Conservation (phyloP, 2,113 vertebrate genomes). For the Miniopterus natalensis region DNA sequence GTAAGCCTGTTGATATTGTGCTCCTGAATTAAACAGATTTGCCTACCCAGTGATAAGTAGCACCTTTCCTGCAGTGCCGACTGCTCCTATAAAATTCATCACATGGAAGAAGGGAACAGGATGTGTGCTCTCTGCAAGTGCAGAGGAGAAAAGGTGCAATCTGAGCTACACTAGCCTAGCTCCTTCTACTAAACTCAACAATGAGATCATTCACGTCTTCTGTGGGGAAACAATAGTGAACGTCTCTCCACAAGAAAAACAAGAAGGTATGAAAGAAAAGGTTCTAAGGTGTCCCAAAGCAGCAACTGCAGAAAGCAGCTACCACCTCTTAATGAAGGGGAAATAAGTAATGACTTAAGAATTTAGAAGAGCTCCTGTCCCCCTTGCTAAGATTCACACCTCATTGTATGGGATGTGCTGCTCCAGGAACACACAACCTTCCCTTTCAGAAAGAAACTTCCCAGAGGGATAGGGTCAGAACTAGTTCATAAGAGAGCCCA, state of each 20-base stretch:
- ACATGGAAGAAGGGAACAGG: neutral
- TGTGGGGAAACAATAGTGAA: neutral
- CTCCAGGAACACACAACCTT: neutral
- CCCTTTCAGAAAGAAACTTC: neutral
- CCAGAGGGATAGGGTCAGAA: neutral
- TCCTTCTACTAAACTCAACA: neutral
- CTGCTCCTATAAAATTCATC: neutral
- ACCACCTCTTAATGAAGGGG: neutral
- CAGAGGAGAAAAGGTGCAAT: neutral
- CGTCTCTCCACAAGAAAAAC: neutral
- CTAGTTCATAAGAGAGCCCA: neutral
- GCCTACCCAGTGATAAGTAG: neutral
- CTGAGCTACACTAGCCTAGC: neutral
- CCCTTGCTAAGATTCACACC: neutral
- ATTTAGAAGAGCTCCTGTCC: neutral
- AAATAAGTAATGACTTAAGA: neutral
- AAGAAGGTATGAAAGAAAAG: constrained; percentile 4
- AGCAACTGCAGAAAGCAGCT: no score
- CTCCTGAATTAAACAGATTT: neutral
- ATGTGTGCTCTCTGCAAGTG: neutral
- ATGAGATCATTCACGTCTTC: neutral
- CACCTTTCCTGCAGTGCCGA: neutral
- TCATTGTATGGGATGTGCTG: neutral
- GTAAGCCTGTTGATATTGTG: neutral
- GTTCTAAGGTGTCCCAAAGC: neutral